Base-by-base conservation (phyloP, 2,113 vertebrate species). In the Grammomys dolichurus region DNA sequence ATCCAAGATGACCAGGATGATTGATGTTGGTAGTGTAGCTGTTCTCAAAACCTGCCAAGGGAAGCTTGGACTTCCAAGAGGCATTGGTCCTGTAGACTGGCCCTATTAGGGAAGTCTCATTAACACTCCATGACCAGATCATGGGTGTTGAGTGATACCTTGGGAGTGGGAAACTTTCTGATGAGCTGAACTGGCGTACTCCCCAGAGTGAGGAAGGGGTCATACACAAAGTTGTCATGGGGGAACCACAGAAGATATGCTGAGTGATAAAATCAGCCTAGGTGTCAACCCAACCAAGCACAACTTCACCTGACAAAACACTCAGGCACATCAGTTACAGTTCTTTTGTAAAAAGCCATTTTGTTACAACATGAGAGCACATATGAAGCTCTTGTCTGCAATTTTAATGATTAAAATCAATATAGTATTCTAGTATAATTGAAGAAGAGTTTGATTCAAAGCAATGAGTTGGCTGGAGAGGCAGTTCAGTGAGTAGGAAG, bases 401-500 rank as follows among this genome's bases (percentile, higher is more conserved):
- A 72, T 77, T 91, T 87, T 48, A 46, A 51, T 48, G 14, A 67
- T 43, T 73, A 89, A 95, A 56, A 67, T 16, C 20, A 95, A 89
- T 16, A 13, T 4, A 40, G 31, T 76, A 3, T 31, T 70, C 5
- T 36, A 63, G 10, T 82, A 13, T 48, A 63, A 63, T 17, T 31
- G 46, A 90, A 90, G 63, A n/a, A 88, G 22, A 80, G 22, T 58
- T 76, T 56, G 40, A 95, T 33, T 63, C 48, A 33, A 88, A 75
- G 26, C 4, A 13, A 51, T 28, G 54, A 24, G 7, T 14, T 82
- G 19, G 33, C 19, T 24, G 36, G 33, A 58, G 54, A 58, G 22
- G 16, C 12, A 40, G 56, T n/a, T 60, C 22, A 43, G 56, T 16
- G 58, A 40, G n/a, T 40, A 43, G 26, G n/a, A 84, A 43, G 24